Percentiles rank a stretch among this genome's conserved stretches.
Conservation (phyloP, 2,113 vertebrate genomes). For the Motacilla alba region DNA sequence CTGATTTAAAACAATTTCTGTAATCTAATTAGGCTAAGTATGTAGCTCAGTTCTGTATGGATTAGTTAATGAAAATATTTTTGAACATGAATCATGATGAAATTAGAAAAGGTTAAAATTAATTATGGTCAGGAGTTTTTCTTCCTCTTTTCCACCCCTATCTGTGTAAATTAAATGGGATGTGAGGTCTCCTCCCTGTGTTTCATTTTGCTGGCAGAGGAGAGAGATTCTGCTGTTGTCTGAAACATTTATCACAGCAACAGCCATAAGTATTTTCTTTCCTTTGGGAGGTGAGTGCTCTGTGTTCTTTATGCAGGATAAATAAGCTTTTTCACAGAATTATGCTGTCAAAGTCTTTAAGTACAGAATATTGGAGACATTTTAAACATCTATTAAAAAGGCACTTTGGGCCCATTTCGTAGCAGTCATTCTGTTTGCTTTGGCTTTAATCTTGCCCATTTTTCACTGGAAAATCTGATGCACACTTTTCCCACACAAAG, state of each 20-base stretch:
- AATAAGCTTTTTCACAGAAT: conserved; percentile 44
- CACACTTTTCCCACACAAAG: neutral
- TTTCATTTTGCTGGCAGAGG: neutral
- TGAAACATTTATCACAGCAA: conserved; percentile 19
- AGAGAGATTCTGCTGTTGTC: neutral
- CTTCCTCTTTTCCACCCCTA: neutral
- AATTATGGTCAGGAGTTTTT: neutral
- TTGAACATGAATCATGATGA: neutral
- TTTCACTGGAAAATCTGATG: neutral
- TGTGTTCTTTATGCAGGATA: conserved; percentile 19
- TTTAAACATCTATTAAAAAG: conserved; percentile 4
- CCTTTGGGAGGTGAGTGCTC: conserved; percentile 1
- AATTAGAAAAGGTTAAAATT: conserved; percentile 14
- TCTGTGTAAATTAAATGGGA: neutral
- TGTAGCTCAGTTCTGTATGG: neutral
- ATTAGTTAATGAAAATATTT: conserved; percentile 18
- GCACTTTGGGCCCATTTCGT: neutral
- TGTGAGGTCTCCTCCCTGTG: neutral
- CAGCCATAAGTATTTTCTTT: neutral
- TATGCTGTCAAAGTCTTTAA: conserved; percentile 42
- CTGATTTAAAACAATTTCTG: neutral
- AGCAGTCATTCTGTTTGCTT: neutral
- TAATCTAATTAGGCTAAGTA: conserved; percentile 28
- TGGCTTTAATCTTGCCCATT: neutral
- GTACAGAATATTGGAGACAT: conserved; percentile 9